Percentiles rank a stretch among this genome's conserved stretches.
phyloP scores from a whole-genome alignment of 2,113 vertebrate species.

The Malurus alboscapulatus region DNA sequence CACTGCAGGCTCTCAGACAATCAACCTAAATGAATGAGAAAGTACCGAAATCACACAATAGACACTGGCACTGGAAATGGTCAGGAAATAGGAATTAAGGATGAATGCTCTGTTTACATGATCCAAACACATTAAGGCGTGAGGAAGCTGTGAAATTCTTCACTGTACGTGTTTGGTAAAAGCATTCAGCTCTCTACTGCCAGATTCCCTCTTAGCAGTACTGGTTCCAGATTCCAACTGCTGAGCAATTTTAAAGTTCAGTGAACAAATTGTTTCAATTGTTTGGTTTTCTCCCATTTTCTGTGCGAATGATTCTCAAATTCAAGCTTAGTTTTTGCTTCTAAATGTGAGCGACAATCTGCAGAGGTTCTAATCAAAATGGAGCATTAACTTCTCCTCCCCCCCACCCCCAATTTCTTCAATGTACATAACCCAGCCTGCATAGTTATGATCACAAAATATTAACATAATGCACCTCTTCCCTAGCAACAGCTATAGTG shows the following conservation, averaged over 20 bases:
- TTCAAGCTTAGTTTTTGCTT: slow-evolving; percentile 36
- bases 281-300: slow-evolving; percentile 23
- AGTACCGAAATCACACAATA: not conserved
- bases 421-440: not conserved
- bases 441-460: slow-evolving; percentile 30
- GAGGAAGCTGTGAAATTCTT: slow-evolving; percentile 22
- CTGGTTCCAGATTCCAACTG: not conserved
- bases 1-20: not conserved
- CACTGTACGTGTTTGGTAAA: not conserved
- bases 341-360: not conserved
- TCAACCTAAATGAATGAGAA: not conserved
- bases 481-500: slow-evolving; percentile 24
- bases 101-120: slow-evolving; percentile 10
- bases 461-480: slow-evolving; percentile 35
- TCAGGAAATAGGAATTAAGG: slow-evolving; percentile 24
- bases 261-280: slow-evolving; percentile 43
- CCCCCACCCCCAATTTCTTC: not conserved
- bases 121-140: not conserved
- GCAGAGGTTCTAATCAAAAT: not conserved
- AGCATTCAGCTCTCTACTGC: not conserved
- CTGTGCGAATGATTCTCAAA: not conserved
- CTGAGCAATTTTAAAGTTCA: slow-evolving; percentile 45
- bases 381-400: not conserved
- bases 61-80: not conserved
- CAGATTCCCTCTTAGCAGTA: slow-evolving; percentile 14